Base-by-base conservation (phyloP, 2,113 vertebrate species). In the Gymnogyps californianus region DNA sequence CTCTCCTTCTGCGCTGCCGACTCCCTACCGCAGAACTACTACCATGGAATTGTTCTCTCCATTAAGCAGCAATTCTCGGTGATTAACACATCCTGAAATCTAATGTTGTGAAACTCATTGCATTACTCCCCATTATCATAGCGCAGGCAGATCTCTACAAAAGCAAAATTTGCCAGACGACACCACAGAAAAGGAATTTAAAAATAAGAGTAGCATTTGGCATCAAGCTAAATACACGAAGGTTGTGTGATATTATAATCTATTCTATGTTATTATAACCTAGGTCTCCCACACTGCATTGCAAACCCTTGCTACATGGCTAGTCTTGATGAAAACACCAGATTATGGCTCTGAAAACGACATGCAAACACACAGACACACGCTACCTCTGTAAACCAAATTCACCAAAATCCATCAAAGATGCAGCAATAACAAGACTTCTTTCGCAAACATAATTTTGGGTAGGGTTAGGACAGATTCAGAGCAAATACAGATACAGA, bases 321-420 rank as follows among this genome's bases (percentile, higher is more conserved):
- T 25, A 66, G 55, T 24, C 66, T 88, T 1, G 5, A 55, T 36
- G 47, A 86, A 96, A 95, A 92, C 66, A 82, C 49, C 47, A 54
- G 46, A 79, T 86, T 42, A 81, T 0, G 3, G 38, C 58, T 96
- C 83, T 49, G 15, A 74, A 84, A 89, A 86, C 9, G 20, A 70
- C 92, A 88, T 5, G 61, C 90, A 97, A 87, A 91, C 72, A 94
- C 83, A 94, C 79, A 94, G 71, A 71, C 82, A 95, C 76, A 94
- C 52, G 4, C 59, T 88, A 94, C 64, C 76, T 69, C 90, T 69
- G 58, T 28, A 80, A 91, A 80, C 57, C 84, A 54, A 90, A 92
- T 94, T 31, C 77, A 71, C 93, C 70, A 91, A 94, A 91, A 94
- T 57, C 81, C 38, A 5, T 70, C 69, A 71, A 85, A 94, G 72